phyloP scores from a whole-genome alignment of 1,140 invertebrate genomes.

The Zaprionus inermis region DNA sequence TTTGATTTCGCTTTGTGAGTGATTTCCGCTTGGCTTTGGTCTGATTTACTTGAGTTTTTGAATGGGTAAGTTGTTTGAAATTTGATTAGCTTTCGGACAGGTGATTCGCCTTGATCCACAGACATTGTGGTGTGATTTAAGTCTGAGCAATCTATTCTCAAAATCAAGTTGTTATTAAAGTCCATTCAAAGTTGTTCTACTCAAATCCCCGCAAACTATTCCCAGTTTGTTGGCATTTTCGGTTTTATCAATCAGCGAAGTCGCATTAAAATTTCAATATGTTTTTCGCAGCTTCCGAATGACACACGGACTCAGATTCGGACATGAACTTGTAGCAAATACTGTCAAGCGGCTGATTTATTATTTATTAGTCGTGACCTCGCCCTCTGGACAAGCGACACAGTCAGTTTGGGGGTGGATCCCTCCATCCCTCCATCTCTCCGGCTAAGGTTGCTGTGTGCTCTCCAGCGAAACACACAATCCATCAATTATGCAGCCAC shows the following conservation, averaged over 20 bases:
- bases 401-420: background rate
- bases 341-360: slow-evolving; percentile 63
- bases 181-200: background rate
- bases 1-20: slow-evolving; percentile 28
- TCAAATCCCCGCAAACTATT: background rate
- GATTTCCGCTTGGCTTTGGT: slow-evolving; percentile 25
- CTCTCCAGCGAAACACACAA: slow-evolving; percentile 34
- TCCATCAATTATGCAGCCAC: slow-evolving; percentile 66
- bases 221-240: slow-evolving; percentile 17
- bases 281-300: slow-evolving; percentile 21
- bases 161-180: too few relatives aligned
- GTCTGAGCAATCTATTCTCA: too few relatives aligned
- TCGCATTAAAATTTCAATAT: slow-evolving; percentile 58
- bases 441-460: background rate
- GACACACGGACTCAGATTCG: slow-evolving; percentile 9
- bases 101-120: background rate
- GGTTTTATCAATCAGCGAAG: slow-evolving; percentile 48
- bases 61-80: background rate
- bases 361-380: slow-evolving; percentile 57
- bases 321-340: slow-evolving; percentile 37
- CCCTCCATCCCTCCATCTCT: too few relatives aligned
- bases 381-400: slow-evolving; percentile 22
- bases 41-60: slow-evolving; percentile 4
- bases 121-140: background rate
- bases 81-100: background rate